These are phyloP conservation scores for Oscarella lobularis DNA, from an alignment of 37 sponge, comb jelly and placozoan genomes.

Conservation along the genomic window DNA sequence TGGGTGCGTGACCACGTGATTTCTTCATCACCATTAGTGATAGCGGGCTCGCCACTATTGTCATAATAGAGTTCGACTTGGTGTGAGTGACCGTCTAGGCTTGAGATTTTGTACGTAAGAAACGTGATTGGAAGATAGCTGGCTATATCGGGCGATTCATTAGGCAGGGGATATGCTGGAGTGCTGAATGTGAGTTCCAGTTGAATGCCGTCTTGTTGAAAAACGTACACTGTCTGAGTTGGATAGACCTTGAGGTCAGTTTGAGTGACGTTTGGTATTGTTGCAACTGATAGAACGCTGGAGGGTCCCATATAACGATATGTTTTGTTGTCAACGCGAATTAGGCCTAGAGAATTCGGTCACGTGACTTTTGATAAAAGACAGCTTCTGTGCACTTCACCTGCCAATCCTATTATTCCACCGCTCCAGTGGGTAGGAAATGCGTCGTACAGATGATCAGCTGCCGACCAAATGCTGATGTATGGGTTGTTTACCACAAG, in stretches of 20 bases:
- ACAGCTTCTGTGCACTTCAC: not conserved
- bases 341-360: not conserved
- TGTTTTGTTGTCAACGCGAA: not conserved
- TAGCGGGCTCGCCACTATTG: constrained; percentile 49
- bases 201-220: constrained; percentile 32
- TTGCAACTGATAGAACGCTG: not conserved
- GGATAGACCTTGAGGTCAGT: constrained; percentile 35
- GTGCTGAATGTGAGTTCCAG: constrained; percentile 28
- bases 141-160: not conserved
- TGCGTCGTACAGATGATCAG: constrained; percentile 46
- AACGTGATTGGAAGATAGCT: constrained; percentile 22
- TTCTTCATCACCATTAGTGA: constrained; percentile 10
- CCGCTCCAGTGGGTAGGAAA: constrained; percentile 47
- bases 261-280: not conserved
- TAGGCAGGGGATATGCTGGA: not conserved
- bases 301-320: not conserved
- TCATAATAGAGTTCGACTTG: constrained; percentile 51
- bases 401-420: not conserved
- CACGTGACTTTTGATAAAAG: not conserved
- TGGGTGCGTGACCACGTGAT: constrained; percentile 17
- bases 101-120: constrained; percentile 21
- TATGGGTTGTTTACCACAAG: constrained; percentile 64
- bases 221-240: constrained; percentile 45
- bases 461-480: constrained; percentile 58
- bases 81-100: constrained; percentile 35